Conservation (phyloP, 2,888 invertebrate species). For the Agrypnus murinus region DNA sequence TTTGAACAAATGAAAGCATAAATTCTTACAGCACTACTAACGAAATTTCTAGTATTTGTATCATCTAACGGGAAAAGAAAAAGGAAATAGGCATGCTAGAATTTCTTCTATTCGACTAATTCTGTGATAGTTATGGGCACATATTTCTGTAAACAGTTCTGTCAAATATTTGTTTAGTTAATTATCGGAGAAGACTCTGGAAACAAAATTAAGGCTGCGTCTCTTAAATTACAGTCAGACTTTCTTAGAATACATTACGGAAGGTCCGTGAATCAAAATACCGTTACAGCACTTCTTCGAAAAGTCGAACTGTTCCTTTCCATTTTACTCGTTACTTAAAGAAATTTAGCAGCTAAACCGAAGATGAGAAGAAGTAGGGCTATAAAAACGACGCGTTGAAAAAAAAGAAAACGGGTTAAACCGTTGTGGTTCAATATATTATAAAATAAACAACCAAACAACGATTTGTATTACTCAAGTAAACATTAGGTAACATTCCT, state of each 20-base stretch:
- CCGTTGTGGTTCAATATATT: slow-evolving; percentile 1
- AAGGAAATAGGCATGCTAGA: too few species aligned
- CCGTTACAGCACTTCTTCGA: slow-evolving; percentile 23
- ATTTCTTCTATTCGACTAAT: too few species aligned
- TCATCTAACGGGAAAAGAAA: too few species aligned
- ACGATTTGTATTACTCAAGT: slow-evolving; percentile 1
- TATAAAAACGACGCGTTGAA: neutral
- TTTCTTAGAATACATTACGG: slow-evolving; percentile 33
- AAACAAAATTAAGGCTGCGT: slow-evolving; percentile 16
- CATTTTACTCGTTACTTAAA: slow-evolving; percentile 19
- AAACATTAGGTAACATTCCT: slow-evolving; percentile 6
- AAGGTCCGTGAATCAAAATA: slow-evolving; percentile 24
- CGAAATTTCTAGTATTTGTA: too few species aligned
- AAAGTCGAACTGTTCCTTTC: slow-evolving; percentile 23
- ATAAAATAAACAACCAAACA: slow-evolving; percentile 6
- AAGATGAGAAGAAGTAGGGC: slow-evolving; percentile 7
- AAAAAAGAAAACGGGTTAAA: slow-evolving; percentile 4
- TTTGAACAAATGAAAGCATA: too few species aligned
- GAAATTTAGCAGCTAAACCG: slow-evolving; percentile 21
- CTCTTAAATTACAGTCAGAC: slow-evolving; percentile 10
- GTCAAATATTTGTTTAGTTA: too few species aligned
- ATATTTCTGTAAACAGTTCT: too few species aligned
- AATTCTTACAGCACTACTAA: too few species aligned
- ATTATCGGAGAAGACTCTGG: neutral
- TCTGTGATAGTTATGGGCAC: too few species aligned